phyloP scores from a whole-genome alignment of 2,797 vertebrate genomes.

The Mus minutoides region DNA sequence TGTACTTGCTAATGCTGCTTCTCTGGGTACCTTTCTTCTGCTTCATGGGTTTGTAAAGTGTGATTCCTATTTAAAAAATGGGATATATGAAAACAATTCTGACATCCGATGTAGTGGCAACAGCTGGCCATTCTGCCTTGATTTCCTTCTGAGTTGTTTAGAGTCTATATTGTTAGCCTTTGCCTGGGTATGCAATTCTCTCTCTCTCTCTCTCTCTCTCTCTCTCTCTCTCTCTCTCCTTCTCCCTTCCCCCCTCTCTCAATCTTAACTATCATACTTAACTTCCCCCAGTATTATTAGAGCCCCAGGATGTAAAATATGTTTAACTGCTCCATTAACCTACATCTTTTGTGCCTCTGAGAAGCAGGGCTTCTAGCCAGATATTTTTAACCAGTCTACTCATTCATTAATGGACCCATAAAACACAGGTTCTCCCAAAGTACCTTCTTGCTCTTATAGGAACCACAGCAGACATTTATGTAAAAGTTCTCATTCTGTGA shows the following conservation, averaged over 20 bases:
- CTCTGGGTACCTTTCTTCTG: background rate
- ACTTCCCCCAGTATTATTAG: background rate
- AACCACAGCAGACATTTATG: constrained; percentile 22
- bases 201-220: background rate
- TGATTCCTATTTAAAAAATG: background rate
- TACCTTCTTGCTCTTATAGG: constrained; percentile 31
- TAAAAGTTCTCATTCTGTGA: constrained; percentile 19
- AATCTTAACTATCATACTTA: accelerated
- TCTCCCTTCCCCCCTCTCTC: too few species aligned
- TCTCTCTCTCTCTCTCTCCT: too few species aligned
- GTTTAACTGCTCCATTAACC: constrained; percentile 74
- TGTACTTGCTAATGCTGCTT: background rate
- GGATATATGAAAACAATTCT: background rate
- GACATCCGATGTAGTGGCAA: background rate
- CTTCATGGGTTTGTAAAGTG: background rate
- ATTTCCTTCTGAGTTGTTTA: background rate
- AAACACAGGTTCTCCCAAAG: background rate
- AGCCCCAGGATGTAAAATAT: constrained; percentile 37
- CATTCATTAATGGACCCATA: constrained; percentile 67
- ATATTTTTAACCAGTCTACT: constrained; percentile 33
- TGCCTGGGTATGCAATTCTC: background rate
- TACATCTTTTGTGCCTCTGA: constrained; percentile 62
- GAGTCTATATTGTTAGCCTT: background rate
- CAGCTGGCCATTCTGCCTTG: background rate
- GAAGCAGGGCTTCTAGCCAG: constrained; percentile 67